Evolutionary conservation across 2,113 vertebrate genomes (phyloP).

Genomic region (Eretmochelys imbricata): DNA sequence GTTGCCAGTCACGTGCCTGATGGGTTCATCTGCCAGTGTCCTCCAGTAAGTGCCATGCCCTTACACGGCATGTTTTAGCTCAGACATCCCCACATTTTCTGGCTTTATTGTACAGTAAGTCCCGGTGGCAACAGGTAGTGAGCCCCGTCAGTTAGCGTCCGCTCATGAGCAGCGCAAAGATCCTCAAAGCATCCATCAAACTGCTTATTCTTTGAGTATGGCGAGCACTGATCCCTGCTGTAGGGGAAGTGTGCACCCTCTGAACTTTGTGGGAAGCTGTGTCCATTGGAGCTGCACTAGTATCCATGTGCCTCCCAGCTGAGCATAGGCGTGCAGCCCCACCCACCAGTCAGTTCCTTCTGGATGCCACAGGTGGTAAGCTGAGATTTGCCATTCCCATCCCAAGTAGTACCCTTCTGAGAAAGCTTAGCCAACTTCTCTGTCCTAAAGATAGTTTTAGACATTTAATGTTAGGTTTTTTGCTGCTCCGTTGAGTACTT

Average conservation of each 20-base stretch:
- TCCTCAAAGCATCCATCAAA: neutral
- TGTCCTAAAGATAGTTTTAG: neutral
- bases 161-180: neutral
- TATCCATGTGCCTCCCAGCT: neutral
- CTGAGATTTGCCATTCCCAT: neutral
- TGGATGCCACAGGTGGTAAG: neutral
- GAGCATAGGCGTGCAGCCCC: neutral
- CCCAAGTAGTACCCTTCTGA: neutral
- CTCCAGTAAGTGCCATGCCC: constrained; percentile 76
- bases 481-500: neutral
- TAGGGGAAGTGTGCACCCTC: neutral
- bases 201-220: neutral
- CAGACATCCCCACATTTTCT: neutral
- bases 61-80: neutral
- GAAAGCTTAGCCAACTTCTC: neutral
- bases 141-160: neutral
- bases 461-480: neutral
- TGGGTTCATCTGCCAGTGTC: constrained; percentile 90
- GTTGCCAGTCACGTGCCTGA: constrained; percentile 89
- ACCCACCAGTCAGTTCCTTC: neutral
- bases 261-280: neutral
- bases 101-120: neutral
- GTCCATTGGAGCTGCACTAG: neutral
- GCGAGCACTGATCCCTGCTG: neutral
- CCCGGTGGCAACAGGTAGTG: neutral